Evolutionary conservation across 2,888 invertebrate genomes (phyloP), one percentile per base, ranked within the genome.

Genomic region (Pseudococcus longispinus): DNA sequence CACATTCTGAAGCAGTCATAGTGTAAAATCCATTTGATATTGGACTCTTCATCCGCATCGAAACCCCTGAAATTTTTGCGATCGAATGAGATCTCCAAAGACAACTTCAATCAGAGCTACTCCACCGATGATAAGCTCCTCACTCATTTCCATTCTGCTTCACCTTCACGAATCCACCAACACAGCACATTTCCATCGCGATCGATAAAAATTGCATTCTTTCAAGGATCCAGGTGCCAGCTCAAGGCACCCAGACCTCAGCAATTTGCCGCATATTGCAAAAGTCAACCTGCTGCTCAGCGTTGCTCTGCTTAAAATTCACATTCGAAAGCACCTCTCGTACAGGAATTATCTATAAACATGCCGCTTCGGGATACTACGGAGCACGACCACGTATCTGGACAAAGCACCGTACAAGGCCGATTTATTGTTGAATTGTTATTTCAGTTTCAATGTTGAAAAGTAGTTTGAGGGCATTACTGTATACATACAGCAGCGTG

Each of bases 371-470:
- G 20, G 77, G 42, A 80, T 42, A 80, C 42, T 42, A 42, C 29
- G 15, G 20, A 42, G 29, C 77, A 80, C 77, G 77, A 80, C 77
- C 42, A 42, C 37, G 77, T 80, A 80, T 80, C 77, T 23, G 2
- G n/a, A 42, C 77, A 60, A 84, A 60, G 60, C 23, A 84, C 84
- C 55, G 32, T 20, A 51, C 84, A 84, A 84, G 84, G 84, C 84
- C 84, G 55, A 84, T 55, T 84, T 55, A 60, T 84, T 84, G 60
- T 84, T 84, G 32, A 18, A 60, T 44, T 83, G 83, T 84, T 55
- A 84, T 60, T 80, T 80, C 77, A 80, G 32, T 84, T 84, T 84
- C 84, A 60, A 55, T 84, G 84, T 84, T 55, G 84, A 84, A 60
- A 55, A 42, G 55, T 51, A 84, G 77, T 80, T 80, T 42, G 77